Percentiles rank a stretch among this genome's conserved stretches.
Conservation (phyloP, 2,797 vertebrate species). For the Nyctibius grandis region DNA sequence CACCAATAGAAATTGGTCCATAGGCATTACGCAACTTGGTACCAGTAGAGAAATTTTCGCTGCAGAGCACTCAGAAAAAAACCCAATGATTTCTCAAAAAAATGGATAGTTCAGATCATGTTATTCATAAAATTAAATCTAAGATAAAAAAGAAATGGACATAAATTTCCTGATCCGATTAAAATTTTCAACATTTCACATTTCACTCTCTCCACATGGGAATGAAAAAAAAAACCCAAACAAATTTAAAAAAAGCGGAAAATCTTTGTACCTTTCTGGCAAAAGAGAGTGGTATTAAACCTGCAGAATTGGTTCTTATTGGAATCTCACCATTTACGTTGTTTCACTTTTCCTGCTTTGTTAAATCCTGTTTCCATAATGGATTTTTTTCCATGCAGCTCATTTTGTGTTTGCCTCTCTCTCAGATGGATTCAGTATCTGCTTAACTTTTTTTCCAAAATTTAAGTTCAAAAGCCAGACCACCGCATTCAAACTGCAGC, state of each 20-base stretch:
- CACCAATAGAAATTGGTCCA: not conserved
- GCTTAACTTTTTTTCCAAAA: not conserved
- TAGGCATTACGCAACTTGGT: not conserved
- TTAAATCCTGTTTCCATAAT: not conserved
- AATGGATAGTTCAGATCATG: not conserved
- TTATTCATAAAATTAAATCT: not conserved
- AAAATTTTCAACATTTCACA: not conserved
- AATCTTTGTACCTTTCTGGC: not conserved
- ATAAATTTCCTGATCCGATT: not conserved
- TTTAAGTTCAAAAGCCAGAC: not conserved
- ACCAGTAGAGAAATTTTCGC: not conserved
- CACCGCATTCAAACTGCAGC: not conserved
- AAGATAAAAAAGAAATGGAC: not conserved
- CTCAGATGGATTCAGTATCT: not conserved
- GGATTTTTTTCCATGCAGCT: not conserved
- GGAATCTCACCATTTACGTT: not conserved
- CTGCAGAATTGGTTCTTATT: not conserved
- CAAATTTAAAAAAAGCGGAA: not conserved
- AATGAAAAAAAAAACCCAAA: not conserved
- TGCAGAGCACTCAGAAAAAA: not conserved
- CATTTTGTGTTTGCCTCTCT: not conserved
- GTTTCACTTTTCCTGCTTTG: not conserved
- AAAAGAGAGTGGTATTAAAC: not conserved
- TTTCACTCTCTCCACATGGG: not conserved
- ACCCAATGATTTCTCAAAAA: accelerated